Conservation (phyloP, 2,797 vertebrate species). For the Lutjanus campechanus region DNA sequence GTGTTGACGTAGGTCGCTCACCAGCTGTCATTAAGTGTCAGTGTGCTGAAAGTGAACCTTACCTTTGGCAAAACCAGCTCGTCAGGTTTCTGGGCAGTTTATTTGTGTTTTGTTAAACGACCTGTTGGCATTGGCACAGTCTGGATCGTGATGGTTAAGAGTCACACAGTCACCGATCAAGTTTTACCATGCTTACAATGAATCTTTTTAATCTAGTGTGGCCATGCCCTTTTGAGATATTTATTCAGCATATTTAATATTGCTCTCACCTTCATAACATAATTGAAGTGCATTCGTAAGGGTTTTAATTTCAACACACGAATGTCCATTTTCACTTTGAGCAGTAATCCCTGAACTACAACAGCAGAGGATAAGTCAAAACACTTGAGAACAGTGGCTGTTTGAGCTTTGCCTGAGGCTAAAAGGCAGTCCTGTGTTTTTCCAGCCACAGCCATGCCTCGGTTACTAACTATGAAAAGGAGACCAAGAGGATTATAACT, state of each 20-base stretch:
- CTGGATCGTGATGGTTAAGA: slow-evolving; percentile 9
- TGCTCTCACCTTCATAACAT: not conserved
- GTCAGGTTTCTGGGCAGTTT: slow-evolving; percentile 56
- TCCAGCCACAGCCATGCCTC: slow-evolving; percentile 51
- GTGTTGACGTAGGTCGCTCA: slow-evolving; percentile 18
- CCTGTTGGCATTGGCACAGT: not conserved
- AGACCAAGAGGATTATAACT: slow-evolving; percentile 67
- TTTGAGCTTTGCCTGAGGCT: slow-evolving; percentile 62
- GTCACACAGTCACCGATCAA: slow-evolving; percentile 27
- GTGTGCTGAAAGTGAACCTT: slow-evolving; percentile 43
- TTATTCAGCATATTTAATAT: not conserved
- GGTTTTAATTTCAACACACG: slow-evolving; percentile 15
- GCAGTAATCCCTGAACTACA: slow-evolving; percentile 41
- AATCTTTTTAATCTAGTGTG: no score
- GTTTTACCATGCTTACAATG: slow-evolving; percentile 24
- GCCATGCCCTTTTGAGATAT: not conserved
- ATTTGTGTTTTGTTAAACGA: not conserved
- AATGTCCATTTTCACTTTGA: slow-evolving; percentile 18
- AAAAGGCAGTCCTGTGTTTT: slow-evolving; percentile 70
- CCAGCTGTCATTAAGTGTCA: slow-evolving; percentile 40
- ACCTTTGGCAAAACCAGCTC: slow-evolving; percentile 66
- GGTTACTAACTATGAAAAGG: slow-evolving; percentile 59
- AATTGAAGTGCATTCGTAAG: not conserved
- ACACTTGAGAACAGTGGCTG: slow-evolving; percentile 57
- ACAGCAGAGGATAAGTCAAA: slow-evolving; percentile 52